A percentile compares a stretch with the other conserved stretches of the same genome.
phyloP scores from a whole-genome alignment of 2,888 invertebrate genomes.

The Volucella inanis region DNA sequence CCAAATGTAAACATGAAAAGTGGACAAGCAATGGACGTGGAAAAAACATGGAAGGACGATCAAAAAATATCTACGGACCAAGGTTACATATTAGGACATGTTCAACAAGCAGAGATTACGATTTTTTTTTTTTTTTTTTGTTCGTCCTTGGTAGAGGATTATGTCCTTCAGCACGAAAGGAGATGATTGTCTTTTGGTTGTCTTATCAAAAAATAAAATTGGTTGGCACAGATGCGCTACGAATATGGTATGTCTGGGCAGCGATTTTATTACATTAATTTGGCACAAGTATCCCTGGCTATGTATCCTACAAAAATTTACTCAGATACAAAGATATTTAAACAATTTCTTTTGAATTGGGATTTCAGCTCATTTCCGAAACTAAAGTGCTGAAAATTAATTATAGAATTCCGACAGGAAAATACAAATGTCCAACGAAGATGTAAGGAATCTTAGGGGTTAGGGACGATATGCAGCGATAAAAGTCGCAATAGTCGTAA shows the following conservation, averaged over 20 bases:
- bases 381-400: too few relatives aligned
- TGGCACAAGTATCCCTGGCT: constrained; percentile 42
- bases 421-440: too few relatives aligned
- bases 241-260: constrained; percentile 1
- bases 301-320: too few relatives aligned
- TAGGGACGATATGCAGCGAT: too few relatives aligned
- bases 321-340: too few relatives aligned
- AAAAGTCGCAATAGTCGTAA: too few relatives aligned
- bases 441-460: too few relatives aligned
- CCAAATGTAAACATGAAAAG: constrained; percentile 40
- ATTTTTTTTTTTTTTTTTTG: too few relatives aligned
- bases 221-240: constrained; percentile 44
- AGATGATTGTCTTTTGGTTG: constrained; percentile 29
- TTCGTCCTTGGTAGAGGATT: constrained; percentile 1
- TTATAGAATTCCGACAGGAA: too few relatives aligned
- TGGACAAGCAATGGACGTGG: constrained; percentile 17
- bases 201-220: constrained; percentile 17
- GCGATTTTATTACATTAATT: constrained; percentile 61
- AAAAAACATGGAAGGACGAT: too few relatives aligned
- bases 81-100: constrained; percentile 47
- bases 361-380: too few relatives aligned
- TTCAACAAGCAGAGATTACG: constrained; percentile 58
- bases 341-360: too few relatives aligned
- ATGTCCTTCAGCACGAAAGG: constrained; percentile 24
- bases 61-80: neutral